Evolutionary conservation across 2,797 vertebrate species (phyloP), one percentile per base, ranked within the genome.

Genomic region (Coilia nasus): DNA sequence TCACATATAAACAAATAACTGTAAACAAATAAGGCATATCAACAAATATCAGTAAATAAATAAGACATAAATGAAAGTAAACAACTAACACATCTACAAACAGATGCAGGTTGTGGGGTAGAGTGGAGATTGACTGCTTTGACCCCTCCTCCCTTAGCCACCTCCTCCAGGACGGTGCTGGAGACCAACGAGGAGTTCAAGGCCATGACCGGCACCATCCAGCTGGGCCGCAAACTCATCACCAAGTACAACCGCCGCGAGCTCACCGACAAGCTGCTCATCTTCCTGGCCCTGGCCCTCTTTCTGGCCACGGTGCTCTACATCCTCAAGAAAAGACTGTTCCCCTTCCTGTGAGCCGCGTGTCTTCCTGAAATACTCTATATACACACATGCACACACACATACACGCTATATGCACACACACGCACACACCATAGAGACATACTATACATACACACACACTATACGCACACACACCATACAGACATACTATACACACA

Each of bases 121-220:
- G 31, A 7, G 21, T 83, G 28, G 56, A 44, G 50, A 35, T 21
- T 17, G n/a, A 81, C 28, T 57, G 19, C 82, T 62, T 85, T 23
- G 87, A 85, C 87, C 5, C 90, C 17, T 87, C 86, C 98, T 94
- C 85, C 86, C 87, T 3, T 91, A 97, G 96, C 96, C 14, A 98
- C 94, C 85, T 99, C 98, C 59, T 99, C 98, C 0, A 96, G 96
- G 90, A 98, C 97, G 0, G 94, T 99, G 86, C 95, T 95, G 88
- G 98, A 99, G 91, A 97, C 98, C 83, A 97, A 98, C n/a, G 98
- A 99, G 46, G 98, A 99, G 71, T 99, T 99, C 91, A 99, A 97
- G 90, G 96, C 97, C 84, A 99, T 99, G 98, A 97, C 98, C 0
- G 98, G 98, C 83, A 99, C 98, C 82, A 99, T 99, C 89, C 97